phyloP scores from a whole-genome alignment of 2,888 invertebrate genomes.

The Chaetogeoica ovagalla region DNA sequence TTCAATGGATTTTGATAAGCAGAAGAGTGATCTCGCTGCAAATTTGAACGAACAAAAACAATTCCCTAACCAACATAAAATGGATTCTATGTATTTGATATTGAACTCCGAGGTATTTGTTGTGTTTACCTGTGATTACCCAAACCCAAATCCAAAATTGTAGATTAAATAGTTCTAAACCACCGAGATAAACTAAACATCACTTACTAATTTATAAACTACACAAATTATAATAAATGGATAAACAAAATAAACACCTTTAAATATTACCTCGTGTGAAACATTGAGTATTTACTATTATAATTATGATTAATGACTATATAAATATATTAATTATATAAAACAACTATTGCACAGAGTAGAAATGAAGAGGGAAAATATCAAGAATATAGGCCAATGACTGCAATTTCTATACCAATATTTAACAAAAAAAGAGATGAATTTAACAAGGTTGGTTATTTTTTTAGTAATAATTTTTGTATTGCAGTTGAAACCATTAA shows the following conservation, averaged over 20 bases:
- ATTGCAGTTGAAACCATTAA: neutral
- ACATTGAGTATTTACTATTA: neutral
- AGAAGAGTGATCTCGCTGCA: slow-evolving; percentile 64
- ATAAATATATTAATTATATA: neutral
- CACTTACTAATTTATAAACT: neutral
- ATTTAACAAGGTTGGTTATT: slow-evolving; percentile 55
- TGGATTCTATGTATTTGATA: slow-evolving; percentile 42
- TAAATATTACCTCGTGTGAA: neutral
- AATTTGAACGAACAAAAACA: slow-evolving; percentile 51
- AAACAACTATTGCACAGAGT: slow-evolving; percentile 6
- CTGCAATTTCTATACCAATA: slow-evolving; percentile 90
- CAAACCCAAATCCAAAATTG: slow-evolving; percentile 14
- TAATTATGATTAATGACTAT: neutral
- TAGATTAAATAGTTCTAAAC: neutral
- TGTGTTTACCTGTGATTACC: slow-evolving; percentile 11
- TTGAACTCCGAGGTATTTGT: slow-evolving; percentile 36
- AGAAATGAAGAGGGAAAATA: slow-evolving; percentile 18
- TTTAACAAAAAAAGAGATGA: slow-evolving; percentile 70
- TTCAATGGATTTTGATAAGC: slow-evolving; percentile 76
- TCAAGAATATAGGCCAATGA: slow-evolving; percentile 72
- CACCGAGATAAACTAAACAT: neutral
- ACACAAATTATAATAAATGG: neutral
- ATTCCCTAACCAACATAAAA: slow-evolving; percentile 50
- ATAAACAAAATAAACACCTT: neutral
- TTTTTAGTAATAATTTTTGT: neutral